A percentile compares a stretch with the other conserved stretches of the same genome.
Evolutionary conservation across 2,888 invertebrate species (phyloP).

Genomic region (Pristionchus exspectatus): DNA sequence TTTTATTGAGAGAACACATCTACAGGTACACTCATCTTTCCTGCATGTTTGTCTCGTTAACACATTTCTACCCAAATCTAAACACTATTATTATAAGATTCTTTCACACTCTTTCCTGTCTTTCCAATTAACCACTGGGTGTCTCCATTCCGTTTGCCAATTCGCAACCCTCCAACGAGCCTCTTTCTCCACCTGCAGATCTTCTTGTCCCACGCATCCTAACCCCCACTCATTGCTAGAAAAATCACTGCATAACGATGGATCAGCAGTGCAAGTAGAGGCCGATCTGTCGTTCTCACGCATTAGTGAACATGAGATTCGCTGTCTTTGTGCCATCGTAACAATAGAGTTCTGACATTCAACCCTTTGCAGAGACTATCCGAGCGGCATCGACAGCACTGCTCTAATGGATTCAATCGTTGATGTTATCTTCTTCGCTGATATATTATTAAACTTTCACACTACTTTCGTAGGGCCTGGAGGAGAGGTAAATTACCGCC

Average conservation of each 20-base stretch:
- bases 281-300: slow-evolving; percentile 48
- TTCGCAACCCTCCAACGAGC: background rate
- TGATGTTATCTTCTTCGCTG: slow-evolving; percentile 99
- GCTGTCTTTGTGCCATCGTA: background rate
- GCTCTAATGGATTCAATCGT: slow-evolving; percentile 88
- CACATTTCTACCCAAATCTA: slow-evolving; percentile 4
- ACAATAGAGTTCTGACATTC: background rate
- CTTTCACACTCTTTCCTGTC: slow-evolving; percentile 38
- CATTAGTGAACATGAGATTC: slow-evolving; percentile 26
- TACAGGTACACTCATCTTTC: slow-evolving; percentile 53
- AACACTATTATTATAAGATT: slow-evolving; percentile 14
- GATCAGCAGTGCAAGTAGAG: slow-evolving; percentile 41
- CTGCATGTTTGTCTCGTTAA: slow-evolving; percentile 47
- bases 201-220: slow-evolving; percentile 16
- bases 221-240: slow-evolving; percentile 37
- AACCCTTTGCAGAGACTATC: slow-evolving; percentile 61
- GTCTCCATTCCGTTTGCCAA: slow-evolving; percentile 19
- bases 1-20: slow-evolving; percentile 55
- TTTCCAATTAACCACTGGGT: slow-evolving; percentile 34
- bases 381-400: slow-evolving; percentile 74
- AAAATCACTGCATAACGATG: slow-evolving; percentile 14
- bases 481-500: slow-evolving; percentile 80
- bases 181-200: slow-evolving; percentile 29
- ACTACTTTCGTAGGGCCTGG: slow-evolving; percentile 97
- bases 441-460: slow-evolving; percentile 99